phyloP scores from a whole-genome alignment of 2,113 vertebrate species.

The Toxotes jaculatrix region DNA sequence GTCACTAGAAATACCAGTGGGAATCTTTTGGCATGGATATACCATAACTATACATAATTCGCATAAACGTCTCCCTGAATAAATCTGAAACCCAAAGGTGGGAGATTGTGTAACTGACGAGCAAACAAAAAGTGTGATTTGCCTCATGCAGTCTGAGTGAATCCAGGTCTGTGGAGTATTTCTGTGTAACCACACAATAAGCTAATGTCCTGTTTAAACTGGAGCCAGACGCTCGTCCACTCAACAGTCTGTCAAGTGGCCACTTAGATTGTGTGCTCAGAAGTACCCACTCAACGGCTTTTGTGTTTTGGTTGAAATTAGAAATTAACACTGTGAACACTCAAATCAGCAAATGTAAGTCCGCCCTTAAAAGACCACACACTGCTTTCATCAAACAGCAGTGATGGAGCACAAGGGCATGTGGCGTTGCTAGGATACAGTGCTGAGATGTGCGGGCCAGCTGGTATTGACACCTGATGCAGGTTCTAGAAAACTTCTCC shows the following conservation, averaged over 20 bases:
- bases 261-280: constrained; percentile 35
- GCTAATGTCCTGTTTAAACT: constrained; percentile 34
- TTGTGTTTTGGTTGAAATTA: constrained; percentile 45
- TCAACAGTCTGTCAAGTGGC: constrained; percentile 39
- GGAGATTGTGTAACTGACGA: constrained; percentile 3
- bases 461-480: not conserved
- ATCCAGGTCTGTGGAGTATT: not conserved
- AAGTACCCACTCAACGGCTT: constrained; percentile 51
- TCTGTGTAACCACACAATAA: constrained; percentile 14
- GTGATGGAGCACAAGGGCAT: accelerated
- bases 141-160: not conserved
- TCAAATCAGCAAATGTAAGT: constrained; percentile 39
- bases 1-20: constrained; percentile 43
- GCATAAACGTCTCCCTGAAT: constrained; percentile 45
- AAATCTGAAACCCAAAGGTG: not conserved
- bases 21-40: constrained; percentile 19
- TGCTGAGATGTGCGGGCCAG: not conserved
- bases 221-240: constrained; percentile 39
- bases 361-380: not conserved
- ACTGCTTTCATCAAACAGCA: constrained; percentile 7
- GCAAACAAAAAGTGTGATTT: constrained; percentile 9
- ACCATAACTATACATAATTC: constrained; percentile 30
- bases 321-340: constrained; percentile 49
- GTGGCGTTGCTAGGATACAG: constrained; percentile 52
- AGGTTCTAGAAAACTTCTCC: not conserved